These are phyloP conservation scores for Drosophila subquinaria DNA, from an alignment of 2,888 invertebrate genomes.

Conservation along the genomic window DNA sequence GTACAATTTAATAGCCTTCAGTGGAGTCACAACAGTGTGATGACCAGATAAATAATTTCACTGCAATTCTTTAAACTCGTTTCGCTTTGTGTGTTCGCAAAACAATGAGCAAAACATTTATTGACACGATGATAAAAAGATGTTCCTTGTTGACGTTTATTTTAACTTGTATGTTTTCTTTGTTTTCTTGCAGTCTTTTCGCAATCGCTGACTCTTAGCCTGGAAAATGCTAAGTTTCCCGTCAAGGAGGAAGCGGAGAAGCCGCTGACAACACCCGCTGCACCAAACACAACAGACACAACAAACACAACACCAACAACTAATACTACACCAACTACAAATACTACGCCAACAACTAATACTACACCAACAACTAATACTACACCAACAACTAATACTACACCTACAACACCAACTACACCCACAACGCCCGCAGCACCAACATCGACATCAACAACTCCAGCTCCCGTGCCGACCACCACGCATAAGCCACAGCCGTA, in stretches of 20 bases:
- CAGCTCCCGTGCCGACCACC: constrained; percentile 78
- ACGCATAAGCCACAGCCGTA: constrained; percentile 82
- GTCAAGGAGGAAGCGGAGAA: constrained; percentile 10
- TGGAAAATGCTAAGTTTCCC: constrained; percentile 37
- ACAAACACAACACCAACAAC: constrained; percentile 52
- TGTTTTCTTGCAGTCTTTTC: constrained; percentile 43
- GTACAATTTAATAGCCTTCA: no score
- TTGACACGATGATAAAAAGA: constrained; percentile 19
- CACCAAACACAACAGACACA: constrained; percentile 15
- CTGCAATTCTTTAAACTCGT: not conserved
- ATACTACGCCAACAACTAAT: constrained; percentile 15
- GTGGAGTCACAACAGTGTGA: not conserved
- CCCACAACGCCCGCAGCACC: constrained; percentile 42
- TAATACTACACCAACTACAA: constrained; percentile 66
- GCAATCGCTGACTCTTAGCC: constrained; percentile 37
- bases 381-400: constrained; percentile 41
- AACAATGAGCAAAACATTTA: not conserved
- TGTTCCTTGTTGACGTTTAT: not conserved
- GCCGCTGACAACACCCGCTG: constrained; percentile 54
- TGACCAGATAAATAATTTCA: not conserved
- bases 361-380: constrained; percentile 47
- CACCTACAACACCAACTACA: constrained; percentile 31
- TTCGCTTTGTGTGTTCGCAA: not conserved
- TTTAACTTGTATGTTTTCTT: constrained; percentile 4
- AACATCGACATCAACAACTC: constrained; percentile 72